Base-by-base conservation (phyloP, 2,888 invertebrate genomes). In the Apamea epomidion region DNA sequence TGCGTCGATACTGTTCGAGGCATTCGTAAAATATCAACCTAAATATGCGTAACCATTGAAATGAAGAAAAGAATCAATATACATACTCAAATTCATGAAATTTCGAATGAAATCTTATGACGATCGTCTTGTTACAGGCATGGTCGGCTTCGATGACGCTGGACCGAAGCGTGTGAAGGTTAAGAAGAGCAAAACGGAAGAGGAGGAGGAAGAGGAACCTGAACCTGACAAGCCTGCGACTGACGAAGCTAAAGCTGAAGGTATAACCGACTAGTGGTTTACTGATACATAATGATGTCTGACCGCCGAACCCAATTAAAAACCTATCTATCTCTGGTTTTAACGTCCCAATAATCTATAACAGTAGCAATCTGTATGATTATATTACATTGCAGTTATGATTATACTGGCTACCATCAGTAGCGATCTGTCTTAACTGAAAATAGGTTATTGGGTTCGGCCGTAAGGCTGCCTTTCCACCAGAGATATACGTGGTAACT, bases 61-160 rank as follows among this genome's bases (percentile, higher is more conserved):
- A 18, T 32, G 0, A 74, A 37, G 6, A 21, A n/a, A 37, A 62
- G 0, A 45, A 74, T 71, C 45, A 32, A 6, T 32, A 45, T 18
- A 45, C 42, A 42, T 42, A 0, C 45, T 69, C 32, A 45, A 70
- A 70, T 74, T 18, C 4, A 21, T 6, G 29, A 69, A 74, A 37
- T 74, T 74, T 51, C 10, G 8, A 18, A 29, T 25, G 16, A 29
- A 76, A 58, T 42, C 12, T 58, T 21, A 29, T 37, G 4, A 32
- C 78, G n/a, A 60, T 21, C 2, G 1, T 67, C 1, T 60, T 72
- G 10, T 79, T 60, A 6, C 45, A 97, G 97, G 97, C 64, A 95
- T 93, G 92, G 95, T 95, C 48, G 94, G 95, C 21, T 97, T 96
- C 83, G 97, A 97, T 78, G 97, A 97, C 74, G 97, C 97, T 74